phyloP scores from a whole-genome alignment of 2,113 vertebrate species.

The Thamnaconus septentrionalis region DNA sequence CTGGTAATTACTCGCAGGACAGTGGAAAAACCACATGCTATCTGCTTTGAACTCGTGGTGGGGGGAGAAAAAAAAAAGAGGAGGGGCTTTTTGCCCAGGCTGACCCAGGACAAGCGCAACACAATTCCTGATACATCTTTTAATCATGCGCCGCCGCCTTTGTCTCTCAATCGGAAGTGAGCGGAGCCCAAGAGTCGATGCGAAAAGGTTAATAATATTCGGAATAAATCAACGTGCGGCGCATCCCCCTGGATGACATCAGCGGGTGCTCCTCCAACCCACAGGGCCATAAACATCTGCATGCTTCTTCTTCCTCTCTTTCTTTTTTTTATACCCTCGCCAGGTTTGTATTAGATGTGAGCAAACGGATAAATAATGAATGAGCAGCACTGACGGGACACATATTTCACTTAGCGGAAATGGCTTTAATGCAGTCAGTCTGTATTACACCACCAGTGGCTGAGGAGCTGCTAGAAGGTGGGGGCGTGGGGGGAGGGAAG shows the following conservation, averaged over 20 bases:
- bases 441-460: slow-evolving; percentile 68
- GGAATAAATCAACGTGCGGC: slow-evolving; percentile 63
- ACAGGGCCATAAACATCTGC: slow-evolving; percentile 68
- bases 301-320: slow-evolving; percentile 34
- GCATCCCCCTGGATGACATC: slow-evolving; percentile 70
- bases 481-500: background rate
- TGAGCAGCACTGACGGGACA: slow-evolving; percentile 72
- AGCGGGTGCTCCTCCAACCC: slow-evolving; percentile 61
- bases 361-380: slow-evolving; percentile 77
- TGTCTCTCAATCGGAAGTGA: slow-evolving; percentile 42
- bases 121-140: slow-evolving; percentile 46
- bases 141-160: slow-evolving; percentile 21
- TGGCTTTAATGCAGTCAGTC: slow-evolving; percentile 71
- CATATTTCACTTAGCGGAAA: slow-evolving; percentile 76
- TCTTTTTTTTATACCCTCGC: no score
- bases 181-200: slow-evolving; percentile 49
- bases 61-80: background rate
- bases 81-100: slow-evolving; percentile 40
- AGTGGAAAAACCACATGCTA: slow-evolving; percentile 66
- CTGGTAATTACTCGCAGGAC: slow-evolving; percentile 76
- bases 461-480: slow-evolving; percentile 32
- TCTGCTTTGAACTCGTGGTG: slow-evolving; percentile 68
- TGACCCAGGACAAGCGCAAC: slow-evolving; percentile 56
- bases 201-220: slow-evolving; percentile 72
- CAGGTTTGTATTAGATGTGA: slow-evolving; percentile 72